phyloP scores from a whole-genome alignment of 2,113 vertebrate genomes.

The Abramis brama region DNA sequence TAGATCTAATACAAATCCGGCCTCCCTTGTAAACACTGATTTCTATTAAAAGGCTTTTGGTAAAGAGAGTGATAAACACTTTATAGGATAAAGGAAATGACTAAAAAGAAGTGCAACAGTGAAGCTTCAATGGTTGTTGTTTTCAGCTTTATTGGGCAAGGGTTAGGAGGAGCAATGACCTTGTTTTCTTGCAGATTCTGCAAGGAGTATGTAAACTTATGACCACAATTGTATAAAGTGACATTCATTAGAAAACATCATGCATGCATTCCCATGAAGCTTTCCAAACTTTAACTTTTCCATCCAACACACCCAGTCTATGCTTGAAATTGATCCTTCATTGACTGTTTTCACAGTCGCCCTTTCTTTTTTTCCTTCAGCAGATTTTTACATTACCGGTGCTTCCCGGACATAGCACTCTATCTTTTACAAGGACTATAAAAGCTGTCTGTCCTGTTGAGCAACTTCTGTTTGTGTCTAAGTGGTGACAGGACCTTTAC shows the following conservation, averaged over 20 bases:
- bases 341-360: conserved; percentile 37
- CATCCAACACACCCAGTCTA: conserved; percentile 22
- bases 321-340: conserved; percentile 20
- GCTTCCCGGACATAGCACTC: conserved; percentile 60
- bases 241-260: background rate
- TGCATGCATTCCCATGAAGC: conserved; percentile 15
- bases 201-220: background rate
- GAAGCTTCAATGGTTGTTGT: conserved; percentile 61
- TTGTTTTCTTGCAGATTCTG: background rate
- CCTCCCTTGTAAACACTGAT: conserved; percentile 95
- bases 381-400: conserved; percentile 50
- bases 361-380: conserved; percentile 22
- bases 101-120: conserved; percentile 12
- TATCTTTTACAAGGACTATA: conserved; percentile 63
- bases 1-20: conserved; percentile 94
- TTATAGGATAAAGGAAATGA: conserved; percentile 43
- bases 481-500: conserved; percentile 60
- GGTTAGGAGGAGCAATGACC: background rate
- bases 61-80: conserved; percentile 77
- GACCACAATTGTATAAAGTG: background rate
- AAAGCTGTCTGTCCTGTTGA: conserved; percentile 56
- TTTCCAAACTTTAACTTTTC: conserved; percentile 28
- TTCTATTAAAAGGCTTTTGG: conserved; percentile 88
- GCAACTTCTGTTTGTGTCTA: conserved; percentile 60
- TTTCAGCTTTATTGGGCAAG: conserved; percentile 27